Conservation (phyloP, 1,140 invertebrate species). For the Danaus melanippus region DNA sequence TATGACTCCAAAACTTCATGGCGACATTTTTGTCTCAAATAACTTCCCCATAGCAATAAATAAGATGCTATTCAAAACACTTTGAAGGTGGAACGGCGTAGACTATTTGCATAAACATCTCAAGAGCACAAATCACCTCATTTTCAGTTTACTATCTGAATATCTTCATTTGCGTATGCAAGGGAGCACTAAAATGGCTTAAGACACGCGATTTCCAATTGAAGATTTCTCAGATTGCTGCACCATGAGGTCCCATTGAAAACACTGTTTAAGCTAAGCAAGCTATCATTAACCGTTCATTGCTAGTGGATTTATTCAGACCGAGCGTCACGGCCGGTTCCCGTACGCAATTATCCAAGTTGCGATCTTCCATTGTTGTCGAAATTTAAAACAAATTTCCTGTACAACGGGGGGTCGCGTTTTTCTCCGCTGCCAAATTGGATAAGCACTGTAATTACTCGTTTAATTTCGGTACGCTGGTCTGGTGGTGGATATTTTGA, state of each 20-base stretch:
- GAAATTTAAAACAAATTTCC: slow-evolving; percentile 71
- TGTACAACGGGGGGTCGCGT: slow-evolving; percentile 59
- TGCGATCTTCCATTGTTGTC: slow-evolving; percentile 67
- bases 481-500: slow-evolving; percentile 49
- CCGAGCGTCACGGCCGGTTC: slow-evolving; percentile 50
- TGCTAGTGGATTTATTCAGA: slow-evolving; percentile 45
- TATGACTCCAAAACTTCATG: not conserved
- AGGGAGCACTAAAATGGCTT: slow-evolving; percentile 19
- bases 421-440: slow-evolving; percentile 65
- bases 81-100: not conserved
- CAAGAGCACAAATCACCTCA: slow-evolving; percentile 12
- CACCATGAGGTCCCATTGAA: slow-evolving; percentile 35
- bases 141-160: slow-evolving; percentile 21
- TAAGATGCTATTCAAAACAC: too few relatives aligned
- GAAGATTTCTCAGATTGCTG: slow-evolving; percentile 23
- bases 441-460: slow-evolving; percentile 67
- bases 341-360: slow-evolving; percentile 56
- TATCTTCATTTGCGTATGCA: slow-evolving; percentile 31
- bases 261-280: slow-evolving; percentile 36
- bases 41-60: not conserved
- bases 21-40: not conserved
- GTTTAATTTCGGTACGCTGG: slow-evolving; percentile 48
- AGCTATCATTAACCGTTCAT: slow-evolving; percentile 59
- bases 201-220: slow-evolving; percentile 25
- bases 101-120: slow-evolving; percentile 15